Percentiles rank a stretch among this genome's conserved stretches.
phyloP scores from a whole-genome alignment of 1,140 invertebrate species.

The Apis dorsata region DNA sequence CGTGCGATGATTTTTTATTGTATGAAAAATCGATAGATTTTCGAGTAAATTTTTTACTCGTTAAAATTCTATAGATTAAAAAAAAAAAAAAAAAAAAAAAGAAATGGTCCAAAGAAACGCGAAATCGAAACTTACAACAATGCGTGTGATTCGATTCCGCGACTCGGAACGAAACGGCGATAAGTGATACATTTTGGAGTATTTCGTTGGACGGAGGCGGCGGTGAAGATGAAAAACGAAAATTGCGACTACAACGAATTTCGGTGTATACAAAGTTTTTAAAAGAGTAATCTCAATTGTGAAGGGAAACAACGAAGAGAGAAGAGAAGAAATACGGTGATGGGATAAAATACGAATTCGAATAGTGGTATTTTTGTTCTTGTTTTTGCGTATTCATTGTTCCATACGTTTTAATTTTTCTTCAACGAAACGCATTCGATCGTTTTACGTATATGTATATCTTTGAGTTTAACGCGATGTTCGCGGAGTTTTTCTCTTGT shows the following conservation, averaged over 20 bases:
- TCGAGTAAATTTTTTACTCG: neutral
- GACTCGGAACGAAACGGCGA: neutral
- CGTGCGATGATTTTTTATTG: neutral
- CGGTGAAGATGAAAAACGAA: neutral
- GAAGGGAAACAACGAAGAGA: constrained; percentile 51
- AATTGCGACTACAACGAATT: constrained; percentile 9
- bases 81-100: too few relatives aligned
- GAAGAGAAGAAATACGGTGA: constrained; percentile 49
- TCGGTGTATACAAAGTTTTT: neutral
- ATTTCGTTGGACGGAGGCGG: neutral
- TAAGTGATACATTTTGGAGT: neutral
- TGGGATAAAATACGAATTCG: constrained; percentile 50
- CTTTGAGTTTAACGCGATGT: constrained; percentile 56
- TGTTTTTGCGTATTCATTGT: constrained; percentile 65
- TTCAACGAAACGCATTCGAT: constrained; percentile 46
- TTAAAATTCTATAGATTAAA: neutral
- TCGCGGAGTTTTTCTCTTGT: constrained; percentile 40
- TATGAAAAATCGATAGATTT: neutral
- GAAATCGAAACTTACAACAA: neutral
- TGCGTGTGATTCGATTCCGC: neutral
- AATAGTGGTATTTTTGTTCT: constrained; percentile 59
- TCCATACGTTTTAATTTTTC: constrained; percentile 62
- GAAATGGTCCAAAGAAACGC: neutral
- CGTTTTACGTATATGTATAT: constrained; percentile 40
- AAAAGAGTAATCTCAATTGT: neutral